Evolutionary conservation across 2,888 invertebrate species (phyloP), one percentile per base, ranked within the genome.

Genomic region (Unio pictorum): DNA sequence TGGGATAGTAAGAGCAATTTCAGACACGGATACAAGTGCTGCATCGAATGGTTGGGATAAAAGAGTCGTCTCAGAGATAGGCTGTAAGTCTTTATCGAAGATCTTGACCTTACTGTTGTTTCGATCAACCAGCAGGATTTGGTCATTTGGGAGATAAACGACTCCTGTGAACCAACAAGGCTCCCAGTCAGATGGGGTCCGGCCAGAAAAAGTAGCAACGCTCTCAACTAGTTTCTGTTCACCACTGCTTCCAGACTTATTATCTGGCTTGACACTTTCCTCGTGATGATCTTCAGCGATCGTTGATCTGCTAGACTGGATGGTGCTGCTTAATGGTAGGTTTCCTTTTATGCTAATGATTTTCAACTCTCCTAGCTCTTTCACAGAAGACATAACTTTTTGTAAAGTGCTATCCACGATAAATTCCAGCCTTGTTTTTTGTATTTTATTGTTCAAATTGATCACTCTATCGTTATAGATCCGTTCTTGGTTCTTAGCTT

Each of bases 111-210:
- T 81, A 55, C 63, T 69, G 68, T 81, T 81, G 30, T 74, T 75
- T 55, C 77, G 68, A 60, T 81, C 81, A 34, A 76, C 74, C 18
- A 78, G 71, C 4, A 81, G 58, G 26, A 75, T 68, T n/a, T 63
- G 54, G 3, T 72, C 74, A 45, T 73, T 68, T 15, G 76, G 71
- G 17, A 79, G 55, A n/a, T 66, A 69, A 20, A 68, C 67, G n/a
- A 79, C 72, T 11, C 81, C 81, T 1, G 81, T 81, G 55, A 81
- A 75, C 75, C 76, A 76, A 64, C 80, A 78, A 11, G 64, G 56
- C 26, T 76, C 71, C n/a, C 61, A 68, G 57, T 81, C 81, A 23
- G 77, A 68, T 8, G 71, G 56, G 1, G 80, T 69, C 11, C 69
- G 60, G 3, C 68, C 76, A n/a, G 56, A 64, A 54, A 76, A 69